Base-by-base conservation (phyloP, 2,888 invertebrate genomes). In the Anthrax anthrax region DNA sequence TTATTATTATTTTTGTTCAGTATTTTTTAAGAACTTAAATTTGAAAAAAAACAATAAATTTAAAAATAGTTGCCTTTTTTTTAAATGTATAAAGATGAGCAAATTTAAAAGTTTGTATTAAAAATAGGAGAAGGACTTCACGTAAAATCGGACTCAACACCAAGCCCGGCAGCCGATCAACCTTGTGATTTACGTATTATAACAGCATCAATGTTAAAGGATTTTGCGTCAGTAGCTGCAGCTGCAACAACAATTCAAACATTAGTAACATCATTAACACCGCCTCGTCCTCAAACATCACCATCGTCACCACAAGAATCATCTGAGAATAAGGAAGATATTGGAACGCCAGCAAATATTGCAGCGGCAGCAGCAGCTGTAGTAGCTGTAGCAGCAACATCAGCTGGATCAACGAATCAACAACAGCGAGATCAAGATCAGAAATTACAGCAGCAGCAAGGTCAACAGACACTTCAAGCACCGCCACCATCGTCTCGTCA, bases 171-270 rank as follows among this genome's bases (percentile, higher is more conserved):
- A 46, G 58, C 60, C 51, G 63, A 60, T 49, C 49, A 69, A 50
- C 69, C 68, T 13, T 68, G 63, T 54, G 68, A 69, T 58, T 55
- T 69, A 50, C 59, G 67, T 38, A 55, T 64, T 38, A 53, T 57
- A 39, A 54, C 57, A 27, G 55, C 54, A 47, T 56, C 56, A 52
- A 57, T 51, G 51, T 57, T 64, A 48, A 61, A 56, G 42, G 56
- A 60, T 51, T 47, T 64, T 43, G 60, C 59, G 18, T 56, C 61
- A 44, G 59, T 60, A 49, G 49, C 50, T 29, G 47, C 56, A 23
- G 46, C 54, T 46, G 52, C 53, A 18, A 51, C 51, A 42, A 48
- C 52, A 19, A 47, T 52, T 8, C 44, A 49, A 32, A 18, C 50
- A 34, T 8, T 43, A 46, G 52, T 55, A 52, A 47, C 55, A 46